Evolutionary conservation across 2,888 invertebrate genomes (phyloP).

Genomic region (Hemistola chrysoprasaria): DNA sequence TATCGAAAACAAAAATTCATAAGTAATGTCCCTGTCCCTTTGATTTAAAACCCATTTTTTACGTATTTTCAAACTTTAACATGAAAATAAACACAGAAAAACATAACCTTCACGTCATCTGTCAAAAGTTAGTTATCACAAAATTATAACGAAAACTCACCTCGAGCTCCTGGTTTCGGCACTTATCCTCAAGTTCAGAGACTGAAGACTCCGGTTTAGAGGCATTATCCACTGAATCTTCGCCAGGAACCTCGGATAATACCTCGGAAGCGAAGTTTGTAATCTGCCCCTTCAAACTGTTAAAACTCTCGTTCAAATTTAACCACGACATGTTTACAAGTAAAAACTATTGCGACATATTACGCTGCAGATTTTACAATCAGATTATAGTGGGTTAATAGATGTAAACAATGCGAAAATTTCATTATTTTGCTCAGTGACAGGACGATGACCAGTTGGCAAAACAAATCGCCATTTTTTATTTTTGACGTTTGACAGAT

Average conservation of each 20-base stretch:
- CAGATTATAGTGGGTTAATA: constrained; percentile 41
- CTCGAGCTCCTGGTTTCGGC: constrained; percentile 83
- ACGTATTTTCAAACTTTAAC: too few relatives aligned
- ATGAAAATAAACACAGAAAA: constrained; percentile 47
- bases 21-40: neutral
- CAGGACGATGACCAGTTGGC: constrained; percentile 79
- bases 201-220: constrained; percentile 46
- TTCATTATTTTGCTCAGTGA: constrained; percentile 73
- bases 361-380: constrained; percentile 44
- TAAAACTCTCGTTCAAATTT: constrained; percentile 84
- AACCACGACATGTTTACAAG: constrained; percentile 85
- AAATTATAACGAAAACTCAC: constrained; percentile 59
- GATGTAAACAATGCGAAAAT: constrained; percentile 71
- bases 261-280: constrained; percentile 94
- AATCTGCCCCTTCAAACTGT: constrained; percentile 92
- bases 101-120: constrained; percentile 69
- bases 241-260: constrained; percentile 87
- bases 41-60: constrained; percentile 5
- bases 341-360: constrained; percentile 51
- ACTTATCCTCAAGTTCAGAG: constrained; percentile 80
- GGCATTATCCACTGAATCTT: constrained; percentile 52
- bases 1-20: too few relatives aligned
- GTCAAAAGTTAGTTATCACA: constrained; percentile 41
- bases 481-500: constrained; percentile 11
- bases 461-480: constrained; percentile 63